A percentile compares a stretch with the other conserved stretches of the same genome.
These are phyloP conservation scores for Acheta domesticus DNA, from an alignment of 2,888 invertebrate genomes.

Conservation along the genomic window DNA sequence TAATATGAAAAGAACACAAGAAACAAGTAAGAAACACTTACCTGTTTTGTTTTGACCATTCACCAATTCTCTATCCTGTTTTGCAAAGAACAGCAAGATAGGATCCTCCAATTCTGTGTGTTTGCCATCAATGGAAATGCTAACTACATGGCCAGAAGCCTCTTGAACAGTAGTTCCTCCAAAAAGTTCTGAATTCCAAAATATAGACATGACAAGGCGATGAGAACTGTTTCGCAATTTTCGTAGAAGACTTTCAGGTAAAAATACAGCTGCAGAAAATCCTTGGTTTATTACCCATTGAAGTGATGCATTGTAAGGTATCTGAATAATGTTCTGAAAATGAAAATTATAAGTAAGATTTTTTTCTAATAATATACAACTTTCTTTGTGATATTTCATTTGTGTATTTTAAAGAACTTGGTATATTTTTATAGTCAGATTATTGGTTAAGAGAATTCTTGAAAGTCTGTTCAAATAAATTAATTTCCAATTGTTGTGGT, in stretches of 20 bases:
- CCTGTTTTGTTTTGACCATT: too few species aligned
- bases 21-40: too few species aligned
- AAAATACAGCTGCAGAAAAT: neutral
- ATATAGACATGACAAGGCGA: neutral
- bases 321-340: neutral
- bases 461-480: too few species aligned
- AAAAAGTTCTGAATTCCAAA: slow-evolving; percentile 4
- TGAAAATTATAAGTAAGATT: neutral
- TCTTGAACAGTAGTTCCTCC: neutral
- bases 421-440: too few species aligned
- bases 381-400: too few species aligned
- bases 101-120: neutral
- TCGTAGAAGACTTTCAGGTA: neutral
- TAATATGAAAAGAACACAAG: too few species aligned
- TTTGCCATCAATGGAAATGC: neutral
- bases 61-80: neutral
- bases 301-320: neutral
- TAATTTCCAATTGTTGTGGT: too few species aligned
- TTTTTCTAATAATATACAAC: too few species aligned
- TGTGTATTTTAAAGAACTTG: too few species aligned
- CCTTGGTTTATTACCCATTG: neutral
- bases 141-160: neutral
- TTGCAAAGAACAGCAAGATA: neutral
- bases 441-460: too few species aligned
- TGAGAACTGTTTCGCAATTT: neutral